These are phyloP conservation scores for Drosophila eugracilis DNA, from an alignment of 1,140 invertebrate genomes.

Conservation along the genomic window DNA sequence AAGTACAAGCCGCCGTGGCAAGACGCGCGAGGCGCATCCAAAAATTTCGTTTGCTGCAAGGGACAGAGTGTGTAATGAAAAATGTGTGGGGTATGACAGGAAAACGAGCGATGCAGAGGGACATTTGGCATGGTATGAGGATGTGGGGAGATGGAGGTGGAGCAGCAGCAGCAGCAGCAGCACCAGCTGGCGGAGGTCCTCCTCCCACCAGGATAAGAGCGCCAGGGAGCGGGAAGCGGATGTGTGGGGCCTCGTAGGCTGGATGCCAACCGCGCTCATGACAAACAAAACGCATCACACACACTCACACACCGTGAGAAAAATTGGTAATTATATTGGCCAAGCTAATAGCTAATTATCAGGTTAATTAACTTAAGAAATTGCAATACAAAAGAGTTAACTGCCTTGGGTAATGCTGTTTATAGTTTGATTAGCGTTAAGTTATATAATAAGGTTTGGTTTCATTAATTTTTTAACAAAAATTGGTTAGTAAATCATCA, in stretches of 20 bases:
- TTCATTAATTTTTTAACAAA: no score
- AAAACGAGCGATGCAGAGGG: conserved; percentile 46
- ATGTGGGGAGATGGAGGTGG: not conserved
- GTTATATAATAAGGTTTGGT: no score
- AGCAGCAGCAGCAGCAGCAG: not conserved
- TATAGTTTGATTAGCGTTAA: no score
- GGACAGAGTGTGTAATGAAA: conserved; percentile 65
- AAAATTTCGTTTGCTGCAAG: conserved; percentile 60
- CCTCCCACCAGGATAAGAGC: conserved; percentile 7
- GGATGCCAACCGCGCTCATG: conserved; percentile 52
- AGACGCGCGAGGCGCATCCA: conserved; percentile 56
- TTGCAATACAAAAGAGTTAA: no score
- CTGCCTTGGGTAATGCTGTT: no score
- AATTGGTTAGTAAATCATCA: no score
- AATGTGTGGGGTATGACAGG: conserved; percentile 50
- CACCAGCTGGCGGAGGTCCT: conserved; percentile 7
- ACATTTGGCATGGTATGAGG: not conserved
- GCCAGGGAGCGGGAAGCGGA: conserved; percentile 19
- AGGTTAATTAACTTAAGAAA: no score
- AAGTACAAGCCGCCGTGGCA: conserved; percentile 58
- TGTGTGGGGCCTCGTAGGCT: conserved; percentile 38
- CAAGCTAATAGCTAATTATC: no score
- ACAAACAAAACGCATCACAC: conserved; percentile 55
- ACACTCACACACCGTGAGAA: conserved; percentile 14
- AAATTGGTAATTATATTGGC: not conserved